phyloP scores from a whole-genome alignment of 2,797 vertebrate species.

The Toxotes lorentzi region DNA sequence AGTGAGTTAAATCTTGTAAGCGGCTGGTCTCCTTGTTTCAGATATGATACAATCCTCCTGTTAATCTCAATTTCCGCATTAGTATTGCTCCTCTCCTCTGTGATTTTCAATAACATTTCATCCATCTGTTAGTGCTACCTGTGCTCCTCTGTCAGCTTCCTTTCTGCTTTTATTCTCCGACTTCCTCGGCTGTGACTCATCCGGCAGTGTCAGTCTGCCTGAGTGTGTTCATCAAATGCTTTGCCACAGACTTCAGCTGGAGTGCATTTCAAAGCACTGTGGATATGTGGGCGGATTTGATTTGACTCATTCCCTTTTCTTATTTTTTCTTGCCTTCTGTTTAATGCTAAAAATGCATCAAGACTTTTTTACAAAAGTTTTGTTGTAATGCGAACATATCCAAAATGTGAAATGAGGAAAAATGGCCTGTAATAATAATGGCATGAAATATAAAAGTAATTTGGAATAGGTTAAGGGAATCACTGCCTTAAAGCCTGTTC shows the following conservation, averaged over 20 bases:
- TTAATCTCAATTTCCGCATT: slow-evolving; percentile 26
- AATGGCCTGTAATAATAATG: slow-evolving; percentile 13
- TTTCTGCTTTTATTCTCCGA: slow-evolving; percentile 37
- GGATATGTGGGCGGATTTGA: slow-evolving; percentile 63
- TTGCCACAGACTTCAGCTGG: slow-evolving; percentile 59
- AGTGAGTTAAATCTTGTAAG: slow-evolving; percentile 10
- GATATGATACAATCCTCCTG: slow-evolving; percentile 16
- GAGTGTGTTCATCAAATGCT: slow-evolving; percentile 67
- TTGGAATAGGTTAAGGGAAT: background rate
- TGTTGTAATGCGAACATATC: background rate
- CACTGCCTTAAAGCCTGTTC: too few relatives aligned
- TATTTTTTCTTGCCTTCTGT: slow-evolving; percentile 37
- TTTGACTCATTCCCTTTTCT: slow-evolving; percentile 48
- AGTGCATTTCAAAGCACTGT: slow-evolving; percentile 70
- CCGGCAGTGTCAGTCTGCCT: slow-evolving; percentile 58
- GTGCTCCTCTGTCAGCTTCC: slow-evolving; percentile 39
- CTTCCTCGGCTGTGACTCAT: slow-evolving; percentile 72
- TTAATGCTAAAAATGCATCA: slow-evolving; percentile 44
- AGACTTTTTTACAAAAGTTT: slow-evolving; percentile 1
- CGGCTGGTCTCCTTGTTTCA: background rate
- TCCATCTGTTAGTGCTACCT: slow-evolving; percentile 41
- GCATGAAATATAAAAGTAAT: background rate
- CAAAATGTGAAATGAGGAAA: slow-evolving; percentile 1
- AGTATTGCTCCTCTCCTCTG: slow-evolving; percentile 6
- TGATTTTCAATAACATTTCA: slow-evolving; percentile 21